A percentile compares a stretch with the other conserved stretches of the same genome.
Evolutionary conservation across 2,113 vertebrate genomes (phyloP).

Genomic region (Lontra canadensis): DNA sequence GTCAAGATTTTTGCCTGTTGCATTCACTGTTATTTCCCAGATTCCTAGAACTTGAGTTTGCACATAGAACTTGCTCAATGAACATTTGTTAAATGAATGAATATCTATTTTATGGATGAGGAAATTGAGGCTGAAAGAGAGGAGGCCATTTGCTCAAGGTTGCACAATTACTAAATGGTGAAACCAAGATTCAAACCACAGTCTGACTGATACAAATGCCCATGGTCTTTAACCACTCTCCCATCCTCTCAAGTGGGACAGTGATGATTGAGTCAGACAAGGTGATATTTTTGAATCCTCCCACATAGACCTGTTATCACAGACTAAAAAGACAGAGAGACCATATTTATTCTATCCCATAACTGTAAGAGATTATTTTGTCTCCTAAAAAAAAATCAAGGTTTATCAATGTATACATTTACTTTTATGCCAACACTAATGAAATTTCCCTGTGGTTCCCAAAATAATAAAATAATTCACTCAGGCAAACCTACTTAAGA

Average conservation of each 20-base stretch:
- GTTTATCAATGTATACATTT: background rate
- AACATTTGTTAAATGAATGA: background rate
- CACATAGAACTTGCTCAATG: background rate
- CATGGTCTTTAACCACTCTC: background rate
- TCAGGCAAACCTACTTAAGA: constrained; percentile 22
- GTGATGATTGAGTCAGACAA: background rate
- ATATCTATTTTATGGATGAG: background rate
- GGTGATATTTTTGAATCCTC: background rate
- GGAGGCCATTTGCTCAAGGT: background rate
- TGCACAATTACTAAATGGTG: background rate
- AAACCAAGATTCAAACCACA: background rate
- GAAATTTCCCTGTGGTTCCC: background rate
- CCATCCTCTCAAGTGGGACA: background rate
- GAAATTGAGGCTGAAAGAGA: constrained; percentile 3
- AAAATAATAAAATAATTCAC: constrained; percentile 13
- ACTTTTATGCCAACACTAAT: background rate
- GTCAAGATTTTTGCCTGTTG: background rate
- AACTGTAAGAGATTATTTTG: constrained; percentile 8
- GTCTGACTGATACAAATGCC: background rate
- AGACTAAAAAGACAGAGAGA: background rate
- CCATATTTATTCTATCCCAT: background rate
- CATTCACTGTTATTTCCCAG: background rate
- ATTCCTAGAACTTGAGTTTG: background rate
- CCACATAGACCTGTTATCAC: background rate
- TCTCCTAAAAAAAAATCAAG: constrained; percentile 4